phyloP scores from a whole-genome alignment of 1,140 invertebrate species.

The Eumeta japonica region DNA sequence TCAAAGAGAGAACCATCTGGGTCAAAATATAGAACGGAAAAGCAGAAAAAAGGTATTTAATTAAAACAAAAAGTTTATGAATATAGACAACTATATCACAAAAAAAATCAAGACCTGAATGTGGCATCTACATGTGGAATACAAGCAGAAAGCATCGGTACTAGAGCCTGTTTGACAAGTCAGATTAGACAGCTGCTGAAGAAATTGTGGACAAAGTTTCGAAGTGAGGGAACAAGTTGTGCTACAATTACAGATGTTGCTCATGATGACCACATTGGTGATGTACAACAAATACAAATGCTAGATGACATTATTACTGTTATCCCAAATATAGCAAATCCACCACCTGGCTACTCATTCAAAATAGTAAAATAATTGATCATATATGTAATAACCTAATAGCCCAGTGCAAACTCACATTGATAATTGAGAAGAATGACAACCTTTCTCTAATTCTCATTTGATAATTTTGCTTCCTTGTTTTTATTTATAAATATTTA shows the following conservation, averaged over 20 bases:
- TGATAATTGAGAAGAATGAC: conserved; percentile 17
- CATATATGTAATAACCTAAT: conserved; percentile 15
- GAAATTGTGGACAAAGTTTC: conserved; percentile 16
- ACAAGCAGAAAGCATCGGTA: conserved; percentile 17
- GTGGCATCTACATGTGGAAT: conserved; percentile 19
- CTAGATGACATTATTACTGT: conserved; percentile 17
- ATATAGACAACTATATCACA: no score
- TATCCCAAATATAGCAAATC: no score
- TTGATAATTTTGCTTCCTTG: conserved; percentile 13
- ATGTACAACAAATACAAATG: conserved; percentile 19
- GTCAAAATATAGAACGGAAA: no score
- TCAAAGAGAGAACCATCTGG: no score
- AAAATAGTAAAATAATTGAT: conserved; percentile 18
- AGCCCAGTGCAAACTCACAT: conserved; percentile 15
- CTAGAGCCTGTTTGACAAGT: no score
- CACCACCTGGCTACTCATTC: conserved; percentile 13
- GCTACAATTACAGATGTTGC: no score
- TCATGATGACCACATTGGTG: conserved; percentile 14
- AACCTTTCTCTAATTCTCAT: conserved; percentile 18
- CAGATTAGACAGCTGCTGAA: conserved; percentile 15
- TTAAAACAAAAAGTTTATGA: no score
- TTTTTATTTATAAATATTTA: conserved; percentile 17
- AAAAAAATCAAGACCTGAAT: no score
- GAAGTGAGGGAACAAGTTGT: conserved; percentile 15
- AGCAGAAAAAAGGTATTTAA: no score